Conservation (phyloP, 2,797 vertebrate species). For the Neomorphus geoffroyi region DNA sequence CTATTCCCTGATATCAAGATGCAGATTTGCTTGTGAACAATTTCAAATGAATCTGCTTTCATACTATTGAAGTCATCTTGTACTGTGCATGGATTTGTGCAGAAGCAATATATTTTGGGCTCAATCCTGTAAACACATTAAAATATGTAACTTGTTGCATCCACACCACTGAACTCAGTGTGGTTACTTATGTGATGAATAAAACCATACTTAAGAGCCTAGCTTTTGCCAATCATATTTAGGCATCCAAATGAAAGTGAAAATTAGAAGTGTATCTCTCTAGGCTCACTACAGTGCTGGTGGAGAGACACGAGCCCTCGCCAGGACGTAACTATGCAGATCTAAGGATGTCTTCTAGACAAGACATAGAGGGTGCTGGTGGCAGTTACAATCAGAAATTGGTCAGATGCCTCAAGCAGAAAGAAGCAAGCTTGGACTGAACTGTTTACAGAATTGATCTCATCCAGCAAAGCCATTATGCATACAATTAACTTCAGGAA, state of each 20-base stretch:
- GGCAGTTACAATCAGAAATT: background rate
- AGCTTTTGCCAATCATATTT: background rate
- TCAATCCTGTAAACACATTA: conserved; percentile 51
- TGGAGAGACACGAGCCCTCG: background rate
- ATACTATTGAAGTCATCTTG: background rate
- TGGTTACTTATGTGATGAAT: background rate
- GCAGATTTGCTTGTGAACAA: conserved; percentile 32
- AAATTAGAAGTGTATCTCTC: background rate
- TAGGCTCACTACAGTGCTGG: background rate
- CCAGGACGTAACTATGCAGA: background rate
- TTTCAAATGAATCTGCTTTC: conserved; percentile 11
- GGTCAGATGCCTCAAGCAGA: background rate
- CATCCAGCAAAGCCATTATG: conserved; percentile 41
- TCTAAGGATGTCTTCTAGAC: background rate
- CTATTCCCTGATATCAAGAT: conserved; percentile 67
- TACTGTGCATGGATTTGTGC: conserved; percentile 41
- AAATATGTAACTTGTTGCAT: background rate
- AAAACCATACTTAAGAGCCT: background rate
- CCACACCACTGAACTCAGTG: background rate
- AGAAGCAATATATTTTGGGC: conserved; percentile 53
- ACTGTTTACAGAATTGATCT: conserved; percentile 57
- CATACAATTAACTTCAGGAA: conserved; percentile 40
- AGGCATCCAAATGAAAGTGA: background rate
- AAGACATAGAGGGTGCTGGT: background rate
- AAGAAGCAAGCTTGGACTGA: background rate